Conservation (phyloP, 2,113 vertebrate species). For the Ammodytes marinus region DNA sequence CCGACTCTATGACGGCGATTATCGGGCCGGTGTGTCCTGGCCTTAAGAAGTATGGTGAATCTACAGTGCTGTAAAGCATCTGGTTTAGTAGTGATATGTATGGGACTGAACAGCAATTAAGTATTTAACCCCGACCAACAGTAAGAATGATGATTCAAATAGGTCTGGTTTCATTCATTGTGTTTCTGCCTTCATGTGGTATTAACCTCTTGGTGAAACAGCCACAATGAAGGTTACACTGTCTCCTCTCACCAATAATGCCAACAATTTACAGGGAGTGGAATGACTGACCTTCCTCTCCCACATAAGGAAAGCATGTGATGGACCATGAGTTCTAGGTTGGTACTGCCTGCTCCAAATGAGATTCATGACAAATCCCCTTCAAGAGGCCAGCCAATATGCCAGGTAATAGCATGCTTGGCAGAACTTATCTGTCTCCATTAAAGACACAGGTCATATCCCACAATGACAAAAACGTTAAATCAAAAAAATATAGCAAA, state of each 20-base stretch:
- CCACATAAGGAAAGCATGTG: constrained; percentile 30
- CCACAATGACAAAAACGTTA: constrained; percentile 72
- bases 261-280: constrained; percentile 23
- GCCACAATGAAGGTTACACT: constrained; percentile 4
- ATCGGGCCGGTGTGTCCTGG: too few species aligned
- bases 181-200: neutral
- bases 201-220: neutral
- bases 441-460: constrained; percentile 74
- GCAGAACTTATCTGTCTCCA: constrained; percentile 71
- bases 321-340: constrained; percentile 40
- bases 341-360: constrained; percentile 64
- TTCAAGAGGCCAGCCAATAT: constrained; percentile 69
- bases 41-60: too few species aligned
- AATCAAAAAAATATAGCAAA: constrained; percentile 56
- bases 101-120: neutral
- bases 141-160: constrained; percentile 1
- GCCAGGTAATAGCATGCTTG: constrained; percentile 65
- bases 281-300: constrained; percentile 43
- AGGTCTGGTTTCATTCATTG: neutral
- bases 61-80: neutral
- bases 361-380: constrained; percentile 75
- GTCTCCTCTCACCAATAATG: neutral
- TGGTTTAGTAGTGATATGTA: neutral
- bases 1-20: too few species aligned
- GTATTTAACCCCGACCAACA: neutral